Conservation (phyloP, 2,113 vertebrate species). For the Seriola quinqueradiata region DNA sequence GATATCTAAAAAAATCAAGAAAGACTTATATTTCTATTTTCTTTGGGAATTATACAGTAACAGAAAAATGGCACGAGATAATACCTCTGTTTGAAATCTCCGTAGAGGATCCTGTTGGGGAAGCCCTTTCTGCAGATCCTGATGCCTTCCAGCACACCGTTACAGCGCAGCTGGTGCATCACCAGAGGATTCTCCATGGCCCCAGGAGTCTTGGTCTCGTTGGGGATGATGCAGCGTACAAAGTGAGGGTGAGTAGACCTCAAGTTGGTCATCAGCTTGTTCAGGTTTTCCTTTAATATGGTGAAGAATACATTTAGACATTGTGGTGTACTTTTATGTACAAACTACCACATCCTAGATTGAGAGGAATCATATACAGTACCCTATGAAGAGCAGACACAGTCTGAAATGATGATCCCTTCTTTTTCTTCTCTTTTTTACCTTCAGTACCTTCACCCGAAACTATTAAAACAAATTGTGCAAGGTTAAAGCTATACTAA, state of each 20-base stretch:
- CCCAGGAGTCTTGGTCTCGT: conserved; percentile 92
- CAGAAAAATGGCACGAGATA: too few relatives aligned
- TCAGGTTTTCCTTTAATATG: conserved; percentile 90
- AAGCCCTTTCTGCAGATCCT: conserved; percentile 94
- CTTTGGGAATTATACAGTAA: too few relatives aligned
- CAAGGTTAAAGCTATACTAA: not conserved
- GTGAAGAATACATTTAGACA: not conserved
- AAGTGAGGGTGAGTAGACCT: conserved; percentile 95
- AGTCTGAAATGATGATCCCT: conserved; percentile 95
- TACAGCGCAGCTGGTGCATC: conserved; percentile 98
- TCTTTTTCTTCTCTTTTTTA: conserved; percentile 92
- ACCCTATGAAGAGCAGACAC: conserved; percentile 94
- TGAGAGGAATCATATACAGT: not conserved
- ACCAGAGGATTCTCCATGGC: conserved; percentile 94
- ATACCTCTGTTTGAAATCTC: conserved; percentile 91
- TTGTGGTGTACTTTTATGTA: not conserved
- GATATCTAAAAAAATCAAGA: conserved; percentile 73
- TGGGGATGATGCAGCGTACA: conserved; percentile 94
- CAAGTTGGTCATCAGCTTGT: conserved; percentile 95
- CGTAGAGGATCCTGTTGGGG: conserved; percentile 91
- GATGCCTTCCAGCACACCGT: conserved; percentile 94
- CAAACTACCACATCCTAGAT: not conserved
- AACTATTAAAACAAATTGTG: conserved; percentile 10
- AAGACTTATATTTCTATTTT: too few relatives aligned
- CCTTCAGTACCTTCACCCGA: conserved; percentile 8